These are phyloP conservation scores for Isaurus tuberculatus DNA, from an alignment of 92 coral and sea anemone genomes.

Conservation along the genomic window DNA sequence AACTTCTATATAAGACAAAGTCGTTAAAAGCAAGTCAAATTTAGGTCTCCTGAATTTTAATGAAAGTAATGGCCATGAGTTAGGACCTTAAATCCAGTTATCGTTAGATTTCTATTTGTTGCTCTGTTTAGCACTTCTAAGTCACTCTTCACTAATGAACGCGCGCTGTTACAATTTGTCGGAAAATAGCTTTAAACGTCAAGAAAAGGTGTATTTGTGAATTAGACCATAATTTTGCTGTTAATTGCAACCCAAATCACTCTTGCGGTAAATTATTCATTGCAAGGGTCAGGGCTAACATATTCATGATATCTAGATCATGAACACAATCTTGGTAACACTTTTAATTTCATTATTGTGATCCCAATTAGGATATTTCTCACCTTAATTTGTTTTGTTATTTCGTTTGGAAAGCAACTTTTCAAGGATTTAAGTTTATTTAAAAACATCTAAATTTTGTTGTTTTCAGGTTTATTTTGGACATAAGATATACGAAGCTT, in stretches of 20 bases:
- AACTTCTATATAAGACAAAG: constrained; percentile 3
- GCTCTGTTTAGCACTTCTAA: background rate
- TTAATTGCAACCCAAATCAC: constrained; percentile 30
- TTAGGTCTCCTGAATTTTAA: background rate
- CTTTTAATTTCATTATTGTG: background rate
- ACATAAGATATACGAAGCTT: no score
- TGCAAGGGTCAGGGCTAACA: background rate
- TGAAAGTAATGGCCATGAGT: background rate
- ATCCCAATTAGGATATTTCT: background rate
- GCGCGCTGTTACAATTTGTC: constrained; percentile 11
- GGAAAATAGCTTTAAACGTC: background rate
- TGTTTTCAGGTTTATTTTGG: no score
- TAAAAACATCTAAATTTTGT: no score
- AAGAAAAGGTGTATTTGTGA: constrained; percentile 1
- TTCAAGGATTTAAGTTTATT: no score
- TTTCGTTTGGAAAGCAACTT: no score
- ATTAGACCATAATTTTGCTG: background rate
- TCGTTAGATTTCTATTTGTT: background rate
- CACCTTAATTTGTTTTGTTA: no score
- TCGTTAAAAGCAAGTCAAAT: constrained; percentile 14
- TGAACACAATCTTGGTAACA: background rate
- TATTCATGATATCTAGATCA: constrained; percentile 2
- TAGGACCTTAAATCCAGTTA: background rate
- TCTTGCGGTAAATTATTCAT: constrained; percentile 25
- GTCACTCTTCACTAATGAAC: background rate